These are phyloP conservation scores for Sternarchorhynchus goeldii DNA, from an alignment of 2,797 vertebrate species.

Conservation along the genomic window DNA sequence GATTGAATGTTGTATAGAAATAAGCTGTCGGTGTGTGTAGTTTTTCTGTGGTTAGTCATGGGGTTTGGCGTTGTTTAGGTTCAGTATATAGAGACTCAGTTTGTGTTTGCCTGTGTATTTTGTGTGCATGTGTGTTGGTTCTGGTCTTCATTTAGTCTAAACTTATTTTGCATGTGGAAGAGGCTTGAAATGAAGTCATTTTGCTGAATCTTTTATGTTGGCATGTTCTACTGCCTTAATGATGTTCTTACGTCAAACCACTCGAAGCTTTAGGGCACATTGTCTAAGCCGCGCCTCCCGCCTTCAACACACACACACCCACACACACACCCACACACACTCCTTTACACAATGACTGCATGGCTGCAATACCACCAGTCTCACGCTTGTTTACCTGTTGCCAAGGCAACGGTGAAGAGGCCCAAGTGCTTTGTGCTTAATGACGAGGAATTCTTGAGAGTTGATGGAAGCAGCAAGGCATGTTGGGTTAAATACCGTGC, in stretches of 20 bases:
- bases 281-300: neutral
- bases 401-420: slow-evolving; percentile 68
- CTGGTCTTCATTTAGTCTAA: slow-evolving; percentile 35
- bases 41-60: neutral
- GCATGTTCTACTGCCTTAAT: slow-evolving; percentile 47
- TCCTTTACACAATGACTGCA: slow-evolving; percentile 54
- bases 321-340: slow-evolving; percentile 10
- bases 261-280: slow-evolving; percentile 34
- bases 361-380: slow-evolving; percentile 57
- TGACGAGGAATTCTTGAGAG: slow-evolving; percentile 58
- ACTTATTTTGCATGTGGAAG: slow-evolving; percentile 55
- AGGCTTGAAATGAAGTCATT: slow-evolving; percentile 47
- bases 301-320: slow-evolving; percentile 19
- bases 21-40: neutral
- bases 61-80: neutral
- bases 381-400: slow-evolving; percentile 72
- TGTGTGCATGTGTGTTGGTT: slow-evolving; percentile 28
- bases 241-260: slow-evolving; percentile 46
- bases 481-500: slow-evolving; percentile 48
- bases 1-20: slow-evolving; percentile 2
- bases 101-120: slow-evolving; percentile 23
- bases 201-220: slow-evolving; percentile 43
- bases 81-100: slow-evolving; percentile 3
- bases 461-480: slow-evolving; percentile 59
- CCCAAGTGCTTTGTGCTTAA: slow-evolving; percentile 63